A percentile compares a stretch with the other conserved stretches of the same genome.
Evolutionary conservation across 2,888 invertebrate genomes (phyloP).

Genomic region (Keiferia lycopersicella): DNA sequence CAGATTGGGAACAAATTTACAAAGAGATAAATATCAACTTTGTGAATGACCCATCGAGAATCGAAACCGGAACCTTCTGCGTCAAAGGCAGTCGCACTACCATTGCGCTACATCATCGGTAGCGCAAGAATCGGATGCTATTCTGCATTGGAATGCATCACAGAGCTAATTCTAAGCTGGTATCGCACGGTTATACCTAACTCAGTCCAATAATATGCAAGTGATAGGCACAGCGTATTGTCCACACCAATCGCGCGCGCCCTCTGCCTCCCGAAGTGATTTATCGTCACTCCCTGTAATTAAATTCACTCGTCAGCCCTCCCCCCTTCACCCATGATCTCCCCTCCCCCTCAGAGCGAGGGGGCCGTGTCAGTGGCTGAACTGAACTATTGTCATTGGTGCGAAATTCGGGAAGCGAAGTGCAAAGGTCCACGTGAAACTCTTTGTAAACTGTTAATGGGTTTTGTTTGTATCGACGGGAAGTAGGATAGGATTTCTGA

Average conservation of each 20-base stretch:
- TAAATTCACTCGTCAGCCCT: slow-evolving; percentile 44
- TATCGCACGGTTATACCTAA: too few relatives aligned
- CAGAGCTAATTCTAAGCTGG: too few relatives aligned
- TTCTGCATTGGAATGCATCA: too few relatives aligned
- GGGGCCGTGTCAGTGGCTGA: background rate
- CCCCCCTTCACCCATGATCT: background rate
- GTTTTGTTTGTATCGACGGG: background rate
- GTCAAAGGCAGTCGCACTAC: too few relatives aligned
- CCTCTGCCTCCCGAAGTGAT: slow-evolving; percentile 38
- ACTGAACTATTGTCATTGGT: slow-evolving; percentile 10
- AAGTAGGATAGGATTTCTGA: background rate
- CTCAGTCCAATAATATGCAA: background rate
- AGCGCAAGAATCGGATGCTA: too few relatives aligned
- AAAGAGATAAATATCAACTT: too few relatives aligned
- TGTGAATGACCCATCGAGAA: too few relatives aligned
- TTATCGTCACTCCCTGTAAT: slow-evolving; percentile 49
- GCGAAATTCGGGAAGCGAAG: slow-evolving; percentile 2
- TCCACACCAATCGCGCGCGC: background rate
- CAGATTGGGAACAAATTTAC: too few relatives aligned
- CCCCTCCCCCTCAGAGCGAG: background rate
- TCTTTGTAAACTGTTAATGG: background rate
- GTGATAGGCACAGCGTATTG: background rate
- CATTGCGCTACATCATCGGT: too few relatives aligned
- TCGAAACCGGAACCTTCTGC: too few relatives aligned
- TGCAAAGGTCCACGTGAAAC: background rate